Evolutionary conservation across 1,140 invertebrate species (phyloP).

Genomic region (Drosophila pallidifrons): DNA sequence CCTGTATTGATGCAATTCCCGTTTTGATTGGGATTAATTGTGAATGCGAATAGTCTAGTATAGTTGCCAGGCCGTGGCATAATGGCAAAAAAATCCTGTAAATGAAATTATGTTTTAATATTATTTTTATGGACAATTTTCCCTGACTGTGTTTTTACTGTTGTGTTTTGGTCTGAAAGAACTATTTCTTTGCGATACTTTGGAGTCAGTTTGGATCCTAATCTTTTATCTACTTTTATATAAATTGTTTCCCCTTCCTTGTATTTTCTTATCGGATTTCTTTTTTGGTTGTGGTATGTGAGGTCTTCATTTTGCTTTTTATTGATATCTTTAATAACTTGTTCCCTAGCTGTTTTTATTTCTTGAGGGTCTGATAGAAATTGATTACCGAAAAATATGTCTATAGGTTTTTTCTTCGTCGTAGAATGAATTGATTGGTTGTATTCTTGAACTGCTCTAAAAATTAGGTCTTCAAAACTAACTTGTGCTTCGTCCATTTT

Average conservation of each 20-base stretch:
- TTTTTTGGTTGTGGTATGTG: not conserved
- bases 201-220: constrained; percentile 21
- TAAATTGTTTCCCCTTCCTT: not conserved
- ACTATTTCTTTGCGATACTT: too few relatives aligned
- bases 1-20: too few relatives aligned
- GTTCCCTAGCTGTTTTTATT: too few relatives aligned
- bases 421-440: not conserved
- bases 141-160: constrained; percentile 4
- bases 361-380: not conserved
- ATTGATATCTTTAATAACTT: too few relatives aligned
- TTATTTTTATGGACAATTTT: constrained; percentile 19
- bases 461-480: not conserved
- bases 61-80: not conserved
- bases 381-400: not conserved
- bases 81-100: not conserved
- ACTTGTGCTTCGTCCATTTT: not conserved
- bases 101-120: constrained; percentile 7
- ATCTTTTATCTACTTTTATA: constrained; percentile 22
- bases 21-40: constrained; percentile 2
- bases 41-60: not conserved
- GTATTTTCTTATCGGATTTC: not conserved
- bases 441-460: not conserved
- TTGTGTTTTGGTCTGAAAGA: too few relatives aligned
- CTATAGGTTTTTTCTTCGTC: not conserved
- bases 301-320: not conserved